Percentiles rank a stretch among this genome's conserved stretches.
These are phyloP conservation scores for Tragelaphus eurycerus DNA, from an alignment of 2,797 vertebrate genomes.

Conservation along the genomic window DNA sequence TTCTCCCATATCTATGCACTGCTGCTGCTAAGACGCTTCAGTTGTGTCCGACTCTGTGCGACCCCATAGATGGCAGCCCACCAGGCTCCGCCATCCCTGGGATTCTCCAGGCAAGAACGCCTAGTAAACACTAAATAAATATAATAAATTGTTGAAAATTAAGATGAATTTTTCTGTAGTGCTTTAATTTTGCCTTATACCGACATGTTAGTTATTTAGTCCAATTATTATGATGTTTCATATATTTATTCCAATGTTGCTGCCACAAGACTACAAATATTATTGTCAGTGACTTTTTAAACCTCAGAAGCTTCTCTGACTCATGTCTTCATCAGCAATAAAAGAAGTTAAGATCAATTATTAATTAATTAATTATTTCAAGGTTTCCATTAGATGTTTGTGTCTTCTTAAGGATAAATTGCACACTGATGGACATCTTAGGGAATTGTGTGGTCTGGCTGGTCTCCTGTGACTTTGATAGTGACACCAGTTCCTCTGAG, in stretches of 20 bases:
- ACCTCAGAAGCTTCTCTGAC: background rate
- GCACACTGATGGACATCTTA: background rate
- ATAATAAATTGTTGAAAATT: background rate
- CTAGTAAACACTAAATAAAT: background rate
- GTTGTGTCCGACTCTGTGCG: too few relatives aligned
- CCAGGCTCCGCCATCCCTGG: too few relatives aligned
- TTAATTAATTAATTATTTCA: background rate
- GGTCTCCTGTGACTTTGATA: background rate
- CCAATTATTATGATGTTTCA: background rate
- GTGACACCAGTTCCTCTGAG: background rate
- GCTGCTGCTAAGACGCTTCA: too few relatives aligned
- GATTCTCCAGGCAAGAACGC: too few relatives aligned
- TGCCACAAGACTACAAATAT: background rate
- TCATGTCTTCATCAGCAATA: background rate
- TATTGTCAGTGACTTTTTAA: background rate
- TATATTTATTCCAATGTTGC: background rate
- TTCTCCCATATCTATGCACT: too few relatives aligned
- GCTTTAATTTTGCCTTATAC: background rate
- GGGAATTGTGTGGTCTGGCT: background rate
- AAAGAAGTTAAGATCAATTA: background rate
- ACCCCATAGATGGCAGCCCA: too few relatives aligned
- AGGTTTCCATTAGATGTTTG: background rate
- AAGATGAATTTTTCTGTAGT: background rate
- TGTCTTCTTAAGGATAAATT: background rate
- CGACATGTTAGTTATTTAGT: background rate